Conservation (phyloP, 2,797 vertebrate genomes). For the Pipistrellus nathusii region DNA sequence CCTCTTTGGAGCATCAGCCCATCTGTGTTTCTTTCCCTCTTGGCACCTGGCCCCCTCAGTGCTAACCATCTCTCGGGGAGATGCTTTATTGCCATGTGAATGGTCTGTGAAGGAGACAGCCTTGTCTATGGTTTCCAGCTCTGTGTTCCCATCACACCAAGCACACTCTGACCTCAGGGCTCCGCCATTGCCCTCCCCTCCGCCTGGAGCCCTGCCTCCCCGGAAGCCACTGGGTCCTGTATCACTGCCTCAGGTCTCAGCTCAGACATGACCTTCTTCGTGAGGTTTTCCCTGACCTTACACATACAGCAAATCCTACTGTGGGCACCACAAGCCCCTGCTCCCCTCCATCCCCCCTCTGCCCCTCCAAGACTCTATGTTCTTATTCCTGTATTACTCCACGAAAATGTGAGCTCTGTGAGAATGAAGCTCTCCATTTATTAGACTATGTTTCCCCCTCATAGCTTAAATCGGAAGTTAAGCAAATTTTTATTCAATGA, state of each 20-base stretch:
- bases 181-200: not conserved
- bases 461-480: not conserved
- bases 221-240: not conserved
- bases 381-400: not conserved
- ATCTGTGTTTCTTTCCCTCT: not conserved
- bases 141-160: not conserved
- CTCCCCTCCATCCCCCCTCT: not conserved
- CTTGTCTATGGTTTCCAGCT: not conserved
- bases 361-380: not conserved
- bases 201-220: not conserved
- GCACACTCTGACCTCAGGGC: too few species aligned
- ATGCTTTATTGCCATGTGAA: not conserved
- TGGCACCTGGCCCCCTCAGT: not conserved
- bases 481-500: not conserved
- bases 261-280: not conserved
- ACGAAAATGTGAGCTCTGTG: not conserved
- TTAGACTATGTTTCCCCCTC: not conserved
- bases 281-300: not conserved
- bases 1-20: not conserved
- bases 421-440: not conserved
- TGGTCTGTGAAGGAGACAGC: not conserved
- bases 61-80: not conserved
- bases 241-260: not conserved
- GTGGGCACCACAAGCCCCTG: fast-evolving
- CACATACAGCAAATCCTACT: not conserved